Evolutionary conservation across 2,113 vertebrate species (phyloP), one percentile per base, ranked within the genome.

Genomic region (Anolis sagrei): DNA sequence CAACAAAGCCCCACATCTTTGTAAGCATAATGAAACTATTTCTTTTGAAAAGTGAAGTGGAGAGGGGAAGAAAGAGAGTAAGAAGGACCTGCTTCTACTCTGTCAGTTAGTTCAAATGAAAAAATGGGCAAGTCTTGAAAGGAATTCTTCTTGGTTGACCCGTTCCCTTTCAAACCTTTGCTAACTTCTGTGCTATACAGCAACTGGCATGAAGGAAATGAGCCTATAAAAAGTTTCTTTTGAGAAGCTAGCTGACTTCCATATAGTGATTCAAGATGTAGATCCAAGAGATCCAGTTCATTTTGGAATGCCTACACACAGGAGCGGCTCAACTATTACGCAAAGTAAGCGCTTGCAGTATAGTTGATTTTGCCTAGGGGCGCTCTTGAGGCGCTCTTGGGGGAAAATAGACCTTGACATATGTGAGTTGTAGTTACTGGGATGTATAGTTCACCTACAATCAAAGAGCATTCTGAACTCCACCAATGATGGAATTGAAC

Each of bases 1-100:
- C 89, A 88, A 88, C 85, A 89, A 93, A 94, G 91, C 83, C 81
- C 77, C 70, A 88, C 87, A 86, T 93, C 90, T 94, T 81, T 86
- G 92, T 93, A 92, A 93, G 93, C 92, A 93, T 87, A 90, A 87
- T 87, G 16, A 79, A 86, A 73, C 25, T 89, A 44, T 86, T n/a
- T n/a, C 48, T 36, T 86, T 93, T 89, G 79, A 89, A 44, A 91
- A 84, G 77, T 81, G 79, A 58, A 18, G 51, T 10, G 39, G 49
- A 82, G 27, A 44, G 8, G 64, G 72, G 36, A 14, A 18, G 86
- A 87, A 82, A 64, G 82, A 75, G 66, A 69, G 62, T 51, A 62
- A 76, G 89, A 91, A 78, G 82, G 64, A 91, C 83, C 76, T 83
- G 76, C 83, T 82, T 89, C 77, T 79, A 58, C 66, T 75, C 88